Evolutionary conservation across 2,888 invertebrate genomes (phyloP).

Genomic region (Pycnomerus fuliginosus): DNA sequence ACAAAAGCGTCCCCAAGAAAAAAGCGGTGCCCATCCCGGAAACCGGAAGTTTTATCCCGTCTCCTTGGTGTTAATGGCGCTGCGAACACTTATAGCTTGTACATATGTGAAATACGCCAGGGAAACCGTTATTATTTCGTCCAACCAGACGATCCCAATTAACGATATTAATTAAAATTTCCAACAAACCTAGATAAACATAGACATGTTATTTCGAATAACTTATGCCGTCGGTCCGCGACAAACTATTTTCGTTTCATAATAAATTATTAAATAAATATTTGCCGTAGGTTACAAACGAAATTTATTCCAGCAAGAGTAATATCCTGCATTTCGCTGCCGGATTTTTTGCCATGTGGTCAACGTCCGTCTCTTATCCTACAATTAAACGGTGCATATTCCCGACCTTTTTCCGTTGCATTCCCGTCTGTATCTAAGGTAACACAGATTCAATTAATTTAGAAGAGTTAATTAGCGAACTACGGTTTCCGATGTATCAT

Average conservation of each 20-base stretch:
- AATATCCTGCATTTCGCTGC: slow-evolving; percentile 7
- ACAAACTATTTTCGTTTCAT: slow-evolving; percentile 40
- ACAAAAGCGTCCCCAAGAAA: slow-evolving; percentile 11
- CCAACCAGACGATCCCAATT: slow-evolving; percentile 47
- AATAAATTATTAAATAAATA: slow-evolving; percentile 41
- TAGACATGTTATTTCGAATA: slow-evolving; percentile 34
- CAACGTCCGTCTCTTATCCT: slow-evolving; percentile 2
- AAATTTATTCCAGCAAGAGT: slow-evolving; percentile 18
- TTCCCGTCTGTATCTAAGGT: slow-evolving; percentile 20
- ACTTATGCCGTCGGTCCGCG: slow-evolving; percentile 26
- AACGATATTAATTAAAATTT: slow-evolving; percentile 49
- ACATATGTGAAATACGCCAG: no score
- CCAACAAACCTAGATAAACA: slow-evolving; percentile 47
- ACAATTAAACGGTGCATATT: neutral
- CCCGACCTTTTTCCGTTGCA: slow-evolving; percentile 6
- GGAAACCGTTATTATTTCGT: no score
- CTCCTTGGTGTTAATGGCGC: slow-evolving; percentile 10
- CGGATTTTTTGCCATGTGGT: slow-evolving; percentile 2
- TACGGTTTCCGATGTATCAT: slow-evolving; percentile 27
- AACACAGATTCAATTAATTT: slow-evolving; percentile 29
- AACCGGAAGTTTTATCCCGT: slow-evolving; percentile 15
- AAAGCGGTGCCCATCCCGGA: slow-evolving; percentile 2
- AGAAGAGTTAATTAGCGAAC: slow-evolving; percentile 29
- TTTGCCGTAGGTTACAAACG: slow-evolving; percentile 30
- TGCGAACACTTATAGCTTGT: slow-evolving; percentile 2